A percentile compares a stretch with the other conserved stretches of the same genome.
phyloP scores from a whole-genome alignment of 2,888 invertebrate species.

The Drosophila robusta region DNA sequence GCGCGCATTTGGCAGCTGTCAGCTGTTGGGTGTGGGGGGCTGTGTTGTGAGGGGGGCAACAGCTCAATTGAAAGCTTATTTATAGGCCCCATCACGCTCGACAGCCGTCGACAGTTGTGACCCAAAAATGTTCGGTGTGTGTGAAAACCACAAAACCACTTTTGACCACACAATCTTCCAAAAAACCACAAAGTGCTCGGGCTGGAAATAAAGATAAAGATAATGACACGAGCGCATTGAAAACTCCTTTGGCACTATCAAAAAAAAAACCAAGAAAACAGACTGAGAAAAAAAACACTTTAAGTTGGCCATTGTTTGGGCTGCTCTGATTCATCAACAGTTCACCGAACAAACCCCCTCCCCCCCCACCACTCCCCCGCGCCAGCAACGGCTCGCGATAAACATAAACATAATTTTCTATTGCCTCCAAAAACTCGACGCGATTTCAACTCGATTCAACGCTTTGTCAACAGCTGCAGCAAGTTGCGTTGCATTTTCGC shows the following conservation, averaged over 20 bases:
- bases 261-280: conserved; percentile 1
- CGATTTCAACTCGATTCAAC: conserved; percentile 39
- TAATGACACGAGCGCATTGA: conserved; percentile 50
- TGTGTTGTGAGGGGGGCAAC: conserved; percentile 18
- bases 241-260: conserved; percentile 46
- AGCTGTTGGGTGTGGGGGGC: neutral
- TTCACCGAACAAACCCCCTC: neutral
- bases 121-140: conserved; percentile 39
- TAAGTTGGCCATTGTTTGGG: conserved; percentile 47
- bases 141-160: conserved; percentile 47
- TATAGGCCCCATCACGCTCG: conserved; percentile 52
- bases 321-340: conserved; percentile 57
- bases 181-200: conserved; percentile 51
- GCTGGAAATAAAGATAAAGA: conserved; percentile 37
- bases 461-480: conserved; percentile 65
- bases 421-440: conserved; percentile 44
- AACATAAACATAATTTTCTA: conserved; percentile 68
- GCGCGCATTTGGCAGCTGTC: conserved; percentile 64
- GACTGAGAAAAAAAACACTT: conserved; percentile 11
- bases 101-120: conserved; percentile 61
- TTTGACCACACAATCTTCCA: conserved; percentile 51
- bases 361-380: neutral
- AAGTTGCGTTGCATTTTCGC: conserved; percentile 59
- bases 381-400: conserved; percentile 27
- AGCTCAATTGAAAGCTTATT: conserved; percentile 74